Conservation (phyloP, 1,140 invertebrate species). For the Drosophila pandora region DNA sequence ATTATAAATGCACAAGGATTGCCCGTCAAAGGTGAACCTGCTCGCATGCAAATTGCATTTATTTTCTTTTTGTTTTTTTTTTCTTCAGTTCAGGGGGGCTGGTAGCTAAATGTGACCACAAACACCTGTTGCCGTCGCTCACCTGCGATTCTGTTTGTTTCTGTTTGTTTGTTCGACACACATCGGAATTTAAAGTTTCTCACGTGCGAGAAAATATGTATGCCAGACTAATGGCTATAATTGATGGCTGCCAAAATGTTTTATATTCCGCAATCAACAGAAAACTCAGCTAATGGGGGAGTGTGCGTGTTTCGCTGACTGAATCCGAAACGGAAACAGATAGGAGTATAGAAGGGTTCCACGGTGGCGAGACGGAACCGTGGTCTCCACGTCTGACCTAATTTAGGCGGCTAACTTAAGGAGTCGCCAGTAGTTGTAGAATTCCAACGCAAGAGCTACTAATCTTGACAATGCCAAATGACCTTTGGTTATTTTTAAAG, state of each 20-base stretch:
- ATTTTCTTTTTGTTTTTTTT: slow-evolving; percentile 5
- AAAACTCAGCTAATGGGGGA: slow-evolving; percentile 4
- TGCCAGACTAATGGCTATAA: slow-evolving; percentile 33
- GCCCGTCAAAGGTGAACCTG: slow-evolving; percentile 36
- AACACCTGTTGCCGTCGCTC: slow-evolving; percentile 54
- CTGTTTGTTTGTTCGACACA: background rate
- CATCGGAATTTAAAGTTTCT: slow-evolving; percentile 19
- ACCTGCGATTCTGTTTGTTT: slow-evolving; percentile 4
- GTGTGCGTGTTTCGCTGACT: slow-evolving; percentile 27
- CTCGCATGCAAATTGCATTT: slow-evolving; percentile 50
- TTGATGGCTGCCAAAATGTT: slow-evolving; percentile 42
- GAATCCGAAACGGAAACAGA: slow-evolving; percentile 65
- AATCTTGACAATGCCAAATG: slow-evolving; percentile 76
- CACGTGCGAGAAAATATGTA: slow-evolving; percentile 14
- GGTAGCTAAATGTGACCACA: slow-evolving; percentile 40
- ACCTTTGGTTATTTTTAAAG: slow-evolving; percentile 75
- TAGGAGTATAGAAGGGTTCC: slow-evolving; percentile 33
- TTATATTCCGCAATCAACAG: slow-evolving; percentile 7
- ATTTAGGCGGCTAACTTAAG: slow-evolving; percentile 41
- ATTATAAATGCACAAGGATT: slow-evolving; percentile 48
- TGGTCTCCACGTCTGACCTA: slow-evolving; percentile 63
- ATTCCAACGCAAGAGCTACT: slow-evolving; percentile 8
- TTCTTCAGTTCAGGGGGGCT: background rate
- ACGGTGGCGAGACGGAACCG: slow-evolving; percentile 18
- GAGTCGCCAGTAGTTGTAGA: background rate